Percentiles rank a stretch among this genome's conserved stretches.
These are phyloP conservation scores for Halcyon senegalensis DNA, from an alignment of 2,113 vertebrate species.

Conservation along the genomic window DNA sequence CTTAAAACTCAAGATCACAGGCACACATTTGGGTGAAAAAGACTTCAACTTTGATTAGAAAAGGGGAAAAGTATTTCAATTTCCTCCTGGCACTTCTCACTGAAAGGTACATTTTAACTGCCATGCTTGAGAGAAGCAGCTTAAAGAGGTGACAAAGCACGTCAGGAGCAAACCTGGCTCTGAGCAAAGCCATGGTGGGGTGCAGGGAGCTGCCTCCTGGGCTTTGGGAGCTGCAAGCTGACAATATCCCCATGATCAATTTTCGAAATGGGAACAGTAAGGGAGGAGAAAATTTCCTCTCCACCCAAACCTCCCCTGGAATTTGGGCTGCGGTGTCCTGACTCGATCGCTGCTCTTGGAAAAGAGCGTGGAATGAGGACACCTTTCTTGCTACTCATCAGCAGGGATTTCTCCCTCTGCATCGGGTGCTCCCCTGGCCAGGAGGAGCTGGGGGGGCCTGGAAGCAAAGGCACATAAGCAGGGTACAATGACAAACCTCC, in stretches of 20 bases:
- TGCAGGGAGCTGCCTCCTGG: neutral
- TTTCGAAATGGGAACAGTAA: neutral
- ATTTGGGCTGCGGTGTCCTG: rapidly evolving
- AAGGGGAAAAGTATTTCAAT: neutral
- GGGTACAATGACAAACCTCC: neutral
- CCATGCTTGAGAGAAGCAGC: neutral
- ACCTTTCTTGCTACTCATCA: rapidly evolving
- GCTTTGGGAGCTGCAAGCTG: neutral
- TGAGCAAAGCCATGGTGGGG: neutral
- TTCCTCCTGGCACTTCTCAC: neutral
- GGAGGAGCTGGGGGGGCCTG: neutral
- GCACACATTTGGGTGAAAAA: neutral
- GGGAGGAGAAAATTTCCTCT: neutral
- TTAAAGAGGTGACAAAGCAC: neutral
- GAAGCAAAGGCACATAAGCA: neutral
- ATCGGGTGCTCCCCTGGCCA: rapidly evolving
- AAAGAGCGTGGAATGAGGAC: neutral
- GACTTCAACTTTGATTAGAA: neutral
- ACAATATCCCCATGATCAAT: rapidly evolving
- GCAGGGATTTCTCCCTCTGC: neutral
- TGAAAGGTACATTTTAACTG: neutral
- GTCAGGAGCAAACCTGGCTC: neutral
- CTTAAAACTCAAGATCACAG: neutral
- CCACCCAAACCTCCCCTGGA: neutral
- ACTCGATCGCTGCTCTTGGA: neutral